Evolutionary conservation across 2,797 vertebrate species (phyloP), one percentile per base, ranked within the genome.

Genomic region (Acrocephalus scirpaceus): DNA sequence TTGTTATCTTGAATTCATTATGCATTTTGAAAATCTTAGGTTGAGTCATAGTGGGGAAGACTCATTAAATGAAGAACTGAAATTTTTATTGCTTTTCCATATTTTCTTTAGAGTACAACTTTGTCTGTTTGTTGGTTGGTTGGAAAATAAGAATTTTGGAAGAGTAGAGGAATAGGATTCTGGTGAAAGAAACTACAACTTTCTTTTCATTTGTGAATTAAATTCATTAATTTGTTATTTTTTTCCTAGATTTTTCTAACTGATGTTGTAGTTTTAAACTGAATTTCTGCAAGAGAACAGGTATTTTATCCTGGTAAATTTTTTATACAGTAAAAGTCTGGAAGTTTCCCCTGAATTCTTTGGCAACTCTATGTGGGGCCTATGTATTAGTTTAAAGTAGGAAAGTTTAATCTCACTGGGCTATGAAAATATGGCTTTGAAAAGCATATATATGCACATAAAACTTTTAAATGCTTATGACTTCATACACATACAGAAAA

Each of bases 61-160:
- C 58, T 69, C 51, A 77, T 51, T 72, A 94, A 94, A 92, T 75
- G 76, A 89, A 94, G 92, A 96, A 94, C 85, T 84, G 88, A 94
- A 94, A 93, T 78, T 73, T 70, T 91, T 73, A 94, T 85, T 86
- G 50, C 56, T 95, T 91, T 96, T 74, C 85, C 64, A 65, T 58
- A 58, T 90, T 94, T 96, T 91, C 40, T 83, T 81, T 56, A 88
- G 47, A 85, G 47, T 72, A 72, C 11, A 48, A 57, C 30, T 88
- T 73, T 64, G 45, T 38, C 40, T 88, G 9, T 48, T 84, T 58
- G 40, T 75, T 84, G 65, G 50, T 67, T 84, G 13, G 16, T 38
- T 92, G 34, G 57, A 88, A 82, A 83, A 56, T 21, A 88, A 83
- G 54, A 80, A 90, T 78, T 86, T 90, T 72, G 78, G 14, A 84